phyloP scores from a whole-genome alignment of 2,888 invertebrate species.

The Cryptocephalus primarius region DNA sequence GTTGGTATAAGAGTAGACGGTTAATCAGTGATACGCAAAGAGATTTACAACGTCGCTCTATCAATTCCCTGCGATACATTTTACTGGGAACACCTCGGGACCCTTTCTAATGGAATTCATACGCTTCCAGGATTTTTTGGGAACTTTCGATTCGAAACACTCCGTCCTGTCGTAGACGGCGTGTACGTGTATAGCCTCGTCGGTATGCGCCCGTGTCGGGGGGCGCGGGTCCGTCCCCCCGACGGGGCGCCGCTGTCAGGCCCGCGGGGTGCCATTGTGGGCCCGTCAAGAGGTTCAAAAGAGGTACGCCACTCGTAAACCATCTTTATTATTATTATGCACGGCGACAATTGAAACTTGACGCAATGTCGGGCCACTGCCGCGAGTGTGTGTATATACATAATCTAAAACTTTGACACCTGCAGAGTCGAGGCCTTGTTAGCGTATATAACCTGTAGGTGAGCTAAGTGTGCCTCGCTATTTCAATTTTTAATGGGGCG shows the following conservation, averaged over 20 bases:
- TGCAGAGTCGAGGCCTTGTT: conserved; percentile 7
- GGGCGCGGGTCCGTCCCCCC: conserved; percentile 5
- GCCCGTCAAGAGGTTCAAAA: conserved; percentile 34
- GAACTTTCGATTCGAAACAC: neutral
- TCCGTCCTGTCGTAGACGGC: neutral
- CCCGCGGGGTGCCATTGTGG: conserved; percentile 35
- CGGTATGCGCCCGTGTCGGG: neutral
- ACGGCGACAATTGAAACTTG: conserved; percentile 29
- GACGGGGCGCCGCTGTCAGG: conserved; percentile 31
- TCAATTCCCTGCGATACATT: too few relatives aligned
- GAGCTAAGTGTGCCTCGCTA: too few relatives aligned
- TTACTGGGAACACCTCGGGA: too few relatives aligned
- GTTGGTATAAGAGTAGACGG: too few relatives aligned
- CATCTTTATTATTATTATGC: conserved; percentile 36
- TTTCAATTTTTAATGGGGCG: too few relatives aligned
- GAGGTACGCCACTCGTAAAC: conserved; percentile 34
- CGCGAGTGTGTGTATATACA: conserved; percentile 8
- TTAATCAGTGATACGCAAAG: too few relatives aligned
- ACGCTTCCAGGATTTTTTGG: neutral
- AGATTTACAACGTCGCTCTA: too few relatives aligned
- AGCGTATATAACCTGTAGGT: neutral
- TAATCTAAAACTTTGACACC: conserved; percentile 9
- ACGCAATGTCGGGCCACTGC: conserved; percentile 26
- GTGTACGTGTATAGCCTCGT: too few relatives aligned
- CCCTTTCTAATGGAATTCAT: too few relatives aligned